Evolutionary conservation across 2,113 vertebrate genomes (phyloP).

Genomic region (Ancistrus triradiatus): DNA sequence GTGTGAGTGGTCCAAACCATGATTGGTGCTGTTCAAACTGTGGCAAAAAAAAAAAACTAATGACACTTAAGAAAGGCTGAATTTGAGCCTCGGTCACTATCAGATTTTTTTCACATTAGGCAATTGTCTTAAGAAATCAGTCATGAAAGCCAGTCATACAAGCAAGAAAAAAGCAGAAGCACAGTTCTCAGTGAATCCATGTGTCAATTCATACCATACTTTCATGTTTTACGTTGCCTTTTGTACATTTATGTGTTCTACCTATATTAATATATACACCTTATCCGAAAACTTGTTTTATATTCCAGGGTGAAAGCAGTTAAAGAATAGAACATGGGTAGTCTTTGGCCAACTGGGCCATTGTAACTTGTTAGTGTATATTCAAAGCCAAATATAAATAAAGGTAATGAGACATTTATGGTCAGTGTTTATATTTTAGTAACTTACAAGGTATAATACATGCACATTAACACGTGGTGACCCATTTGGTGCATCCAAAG

Average conservation of each 20-base stretch:
- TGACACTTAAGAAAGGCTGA: too few relatives aligned
- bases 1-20: too few relatives aligned
- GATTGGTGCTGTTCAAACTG: too few relatives aligned
- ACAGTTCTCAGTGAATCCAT: background rate
- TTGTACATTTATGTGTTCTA: constrained; percentile 29
- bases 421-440: background rate
- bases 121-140: too few relatives aligned
- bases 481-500: too few relatives aligned
- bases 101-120: too few relatives aligned
- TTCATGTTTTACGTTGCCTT: constrained; percentile 12
- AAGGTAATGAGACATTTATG: constrained; percentile 30
- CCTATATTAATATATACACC: constrained; percentile 28
- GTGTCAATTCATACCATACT: background rate
- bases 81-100: too few relatives aligned
- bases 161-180: background rate
- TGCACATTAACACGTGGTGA: too few relatives aligned
- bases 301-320: constrained; percentile 17
- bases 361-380: constrained; percentile 27
- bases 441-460: too few relatives aligned
- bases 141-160: background rate
- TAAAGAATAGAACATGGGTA: background rate
- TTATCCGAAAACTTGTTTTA: constrained; percentile 30
- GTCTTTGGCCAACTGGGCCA: constrained; percentile 26
- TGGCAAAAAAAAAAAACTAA: too few relatives aligned
- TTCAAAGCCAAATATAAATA: constrained; percentile 5